Percentiles rank a stretch among this genome's conserved stretches.
Evolutionary conservation across 2,113 vertebrate genomes (phyloP).

Genomic region (Lophura nycthemera): DNA sequence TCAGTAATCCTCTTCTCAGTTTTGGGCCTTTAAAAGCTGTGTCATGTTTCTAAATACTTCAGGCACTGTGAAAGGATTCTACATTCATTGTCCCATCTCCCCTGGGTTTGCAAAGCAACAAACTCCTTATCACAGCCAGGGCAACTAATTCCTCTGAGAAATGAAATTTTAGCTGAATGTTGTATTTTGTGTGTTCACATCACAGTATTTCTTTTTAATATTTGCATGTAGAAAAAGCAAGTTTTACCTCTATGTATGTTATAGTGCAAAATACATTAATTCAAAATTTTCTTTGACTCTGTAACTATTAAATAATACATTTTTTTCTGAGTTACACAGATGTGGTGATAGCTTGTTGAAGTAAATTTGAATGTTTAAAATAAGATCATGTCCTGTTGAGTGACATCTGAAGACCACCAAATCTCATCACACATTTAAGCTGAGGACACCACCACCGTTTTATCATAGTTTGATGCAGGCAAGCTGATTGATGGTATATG

Average conservation of each 20-base stretch:
- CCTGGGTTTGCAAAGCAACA: neutral
- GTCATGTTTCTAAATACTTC: neutral
- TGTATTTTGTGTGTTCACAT: neutral
- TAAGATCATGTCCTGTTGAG: neutral
- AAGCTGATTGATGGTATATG: neutral
- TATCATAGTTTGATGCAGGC: neutral
- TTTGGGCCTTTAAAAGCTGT: neutral
- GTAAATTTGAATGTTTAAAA: neutral
- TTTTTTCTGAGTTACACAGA: neutral
- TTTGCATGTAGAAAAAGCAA: neutral
- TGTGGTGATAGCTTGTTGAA: neutral
- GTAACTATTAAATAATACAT: neutral
- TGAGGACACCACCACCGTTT: neutral
- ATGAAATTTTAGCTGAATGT: neutral
- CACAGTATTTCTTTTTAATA: rapidly evolving
- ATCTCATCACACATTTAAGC: neutral
- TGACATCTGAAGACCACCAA: neutral
- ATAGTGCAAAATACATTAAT: neutral
- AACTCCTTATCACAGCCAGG: neutral
- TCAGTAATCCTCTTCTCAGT: neutral
- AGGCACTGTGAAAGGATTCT: neutral
- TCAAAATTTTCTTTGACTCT: neutral
- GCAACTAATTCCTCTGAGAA: neutral
- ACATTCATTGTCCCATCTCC: neutral
- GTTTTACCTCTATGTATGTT: neutral